Evolutionary conservation across 2,888 invertebrate species (phyloP).

Genomic region (Neria commutata): DNA sequence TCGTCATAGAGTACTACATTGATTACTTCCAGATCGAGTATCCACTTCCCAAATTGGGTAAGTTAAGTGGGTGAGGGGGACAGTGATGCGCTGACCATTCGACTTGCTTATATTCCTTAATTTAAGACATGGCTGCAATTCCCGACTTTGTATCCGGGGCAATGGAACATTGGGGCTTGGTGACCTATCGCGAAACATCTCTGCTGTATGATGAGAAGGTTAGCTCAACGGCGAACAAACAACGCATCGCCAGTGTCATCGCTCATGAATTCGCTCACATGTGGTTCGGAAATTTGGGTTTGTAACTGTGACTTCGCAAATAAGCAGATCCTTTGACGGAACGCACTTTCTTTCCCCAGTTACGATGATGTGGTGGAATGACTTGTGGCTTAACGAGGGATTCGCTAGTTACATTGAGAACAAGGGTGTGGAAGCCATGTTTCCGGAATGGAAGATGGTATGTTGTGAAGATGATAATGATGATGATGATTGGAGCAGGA

Average conservation of each 20-base stretch:
- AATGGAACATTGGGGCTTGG: conserved; percentile 96
- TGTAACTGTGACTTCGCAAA: conserved; percentile 27
- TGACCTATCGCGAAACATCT: conserved; percentile 87
- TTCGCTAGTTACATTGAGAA: conserved; percentile 92
- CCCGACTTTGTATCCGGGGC: conserved; percentile 72
- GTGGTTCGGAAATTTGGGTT: conserved; percentile 91
- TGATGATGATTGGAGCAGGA: conserved; percentile 9
- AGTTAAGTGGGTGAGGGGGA: conserved; percentile 22
- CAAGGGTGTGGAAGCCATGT: conserved; percentile 73
- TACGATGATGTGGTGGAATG: conserved; percentile 93
- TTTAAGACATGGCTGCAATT: conserved; percentile 61
- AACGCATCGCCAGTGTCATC: conserved; percentile 79
- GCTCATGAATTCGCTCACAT: conserved; percentile 95
- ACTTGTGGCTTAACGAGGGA: conserved; percentile 92
- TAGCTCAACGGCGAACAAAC: conserved; percentile 78
- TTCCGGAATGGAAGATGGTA: conserved; percentile 84
- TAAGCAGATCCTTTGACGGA: too few relatives aligned
- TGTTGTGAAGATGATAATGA: background rate
- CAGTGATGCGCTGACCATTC: background rate
- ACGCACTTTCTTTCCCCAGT: conserved; percentile 65
- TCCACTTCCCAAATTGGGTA: conserved; percentile 89
- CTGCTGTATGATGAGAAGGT: conserved; percentile 77
- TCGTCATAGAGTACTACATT: conserved; percentile 81
- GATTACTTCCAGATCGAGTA: conserved; percentile 84
- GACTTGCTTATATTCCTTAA: conserved; percentile 30